Evolutionary conservation across 2,797 vertebrate genomes (phyloP), one percentile per base, ranked within the genome.

Genomic region (Borostomias antarcticus): DNA sequence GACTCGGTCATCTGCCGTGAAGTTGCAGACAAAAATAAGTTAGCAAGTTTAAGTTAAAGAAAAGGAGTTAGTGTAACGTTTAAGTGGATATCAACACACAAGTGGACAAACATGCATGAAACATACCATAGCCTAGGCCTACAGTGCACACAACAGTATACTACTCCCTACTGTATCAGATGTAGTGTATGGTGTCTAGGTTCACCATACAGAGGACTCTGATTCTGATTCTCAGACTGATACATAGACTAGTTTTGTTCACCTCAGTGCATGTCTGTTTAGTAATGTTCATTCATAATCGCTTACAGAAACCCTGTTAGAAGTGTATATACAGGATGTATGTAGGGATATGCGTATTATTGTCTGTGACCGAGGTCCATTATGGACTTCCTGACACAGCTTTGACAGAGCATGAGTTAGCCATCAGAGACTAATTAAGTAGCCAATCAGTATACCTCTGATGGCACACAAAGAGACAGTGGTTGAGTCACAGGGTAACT

Each of bases 1-100:
- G 21, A 51, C 48, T 51, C 9, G 11, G 1, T 25, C 11, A 28
- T 28, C 9, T 25, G 23, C 50, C 25, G 52, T 62, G 19, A 74
- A 82, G 85, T 88, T 87, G 85, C 86, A 88, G 85, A 87, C 82
- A 88, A 87, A 88, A 89, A 88, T 73, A 88, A 79, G 64, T 53
- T 69, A 1, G 59, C 60, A 72, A n/a, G n/a, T n/a, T n/a, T n/a
- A n/a, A n/a, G n/a, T n/a, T n/a, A n/a, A 67, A 74, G 64, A 62
- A 69, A 65, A 58, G 25, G 40, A 68, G 56, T 72, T 66, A 56
- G 51, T 48, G 48, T 25, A 37, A 68, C 57, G 58, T 43, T 66
- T 77, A 70, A 56, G 66, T 62, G 60, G 7, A 37, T 61, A 21
- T 9, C 23, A 57, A 7, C 45, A 57, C 23, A n/a, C 13, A n/a